A percentile compares a stretch with the other conserved stretches of the same genome.
These are phyloP conservation scores for Thysanoteuthis rhombus DNA, from an alignment of 2,888 invertebrate genomes.

Conservation along the genomic window DNA sequence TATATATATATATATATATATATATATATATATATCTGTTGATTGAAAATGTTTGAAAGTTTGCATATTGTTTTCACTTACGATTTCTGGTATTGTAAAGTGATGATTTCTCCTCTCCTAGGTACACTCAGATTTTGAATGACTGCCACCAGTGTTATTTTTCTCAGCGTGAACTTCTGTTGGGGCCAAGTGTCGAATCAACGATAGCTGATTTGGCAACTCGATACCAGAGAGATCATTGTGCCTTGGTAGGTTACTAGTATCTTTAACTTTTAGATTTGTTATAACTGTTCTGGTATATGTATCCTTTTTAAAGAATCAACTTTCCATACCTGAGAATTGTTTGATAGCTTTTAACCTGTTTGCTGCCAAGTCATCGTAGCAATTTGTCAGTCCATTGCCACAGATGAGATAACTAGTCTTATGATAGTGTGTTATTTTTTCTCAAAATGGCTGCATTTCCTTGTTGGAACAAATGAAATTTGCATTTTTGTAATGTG, in stretches of 20 bases:
- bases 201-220: slow-evolving; percentile 77
- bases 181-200: slow-evolving; percentile 78
- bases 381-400: too few species aligned
- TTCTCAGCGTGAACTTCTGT: slow-evolving; percentile 76
- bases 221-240: slow-evolving; percentile 77
- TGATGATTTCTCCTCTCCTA: slow-evolving; percentile 52
- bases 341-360: too few species aligned
- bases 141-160: slow-evolving; percentile 89
- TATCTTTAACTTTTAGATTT: neutral
- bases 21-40: neutral
- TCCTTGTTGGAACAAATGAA: too few species aligned
- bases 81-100: neutral
- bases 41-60: neutral
- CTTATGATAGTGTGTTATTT: too few species aligned
- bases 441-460: too few species aligned
- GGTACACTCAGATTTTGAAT: slow-evolving; percentile 77
- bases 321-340: too few species aligned
- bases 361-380: too few species aligned
- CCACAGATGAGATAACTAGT: too few species aligned
- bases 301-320: neutral
- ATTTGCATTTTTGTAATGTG: too few species aligned
- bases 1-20: too few species aligned
- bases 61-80: neutral
- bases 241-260: slow-evolving; percentile 76
- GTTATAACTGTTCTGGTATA: neutral